phyloP scores from a whole-genome alignment of 2,888 invertebrate genomes.

The Rotaria magnacalcarata region DNA sequence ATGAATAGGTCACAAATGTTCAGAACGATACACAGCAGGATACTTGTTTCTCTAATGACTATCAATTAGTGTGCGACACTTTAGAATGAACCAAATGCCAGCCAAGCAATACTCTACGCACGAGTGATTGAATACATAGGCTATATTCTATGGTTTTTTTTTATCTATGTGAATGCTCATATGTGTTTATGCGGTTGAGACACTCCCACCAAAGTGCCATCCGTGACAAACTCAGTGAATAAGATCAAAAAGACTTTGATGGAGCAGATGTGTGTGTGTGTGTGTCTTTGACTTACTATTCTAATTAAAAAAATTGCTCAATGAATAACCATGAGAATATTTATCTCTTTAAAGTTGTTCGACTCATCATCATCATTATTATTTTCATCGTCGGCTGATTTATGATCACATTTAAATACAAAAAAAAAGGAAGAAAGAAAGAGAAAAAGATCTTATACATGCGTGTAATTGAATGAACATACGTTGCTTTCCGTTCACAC shows the following conservation, averaged over 20 bases:
- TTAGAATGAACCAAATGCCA: not conserved
- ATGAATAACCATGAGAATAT: not conserved
- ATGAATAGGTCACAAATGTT: conserved; percentile 25
- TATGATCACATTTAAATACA: not conserved
- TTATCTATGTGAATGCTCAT: not conserved
- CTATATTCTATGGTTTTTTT: not conserved
- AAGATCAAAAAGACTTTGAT: not conserved
- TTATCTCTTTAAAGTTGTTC: not conserved
- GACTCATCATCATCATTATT: not conserved
- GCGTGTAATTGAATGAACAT: conserved; percentile 16
- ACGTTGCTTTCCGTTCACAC: not conserved
- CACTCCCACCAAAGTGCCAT: not conserved
- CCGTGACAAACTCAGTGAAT: conserved; percentile 1
- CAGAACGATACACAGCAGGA: not conserved
- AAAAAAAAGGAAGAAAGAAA: not conserved
- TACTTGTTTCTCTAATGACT: not conserved
- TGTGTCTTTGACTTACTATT: not conserved
- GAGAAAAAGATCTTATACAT: not conserved
- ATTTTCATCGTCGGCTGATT: not conserved
- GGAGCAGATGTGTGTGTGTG: not conserved
- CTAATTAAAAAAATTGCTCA: conserved; percentile 11
- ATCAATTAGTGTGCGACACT: conserved; percentile 11
- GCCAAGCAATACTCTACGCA: not conserved
- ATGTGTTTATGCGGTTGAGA: not conserved
- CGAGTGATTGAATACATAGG: not conserved